phyloP scores from a whole-genome alignment of 2,888 invertebrate species.

The Ditula angustiorana region DNA sequence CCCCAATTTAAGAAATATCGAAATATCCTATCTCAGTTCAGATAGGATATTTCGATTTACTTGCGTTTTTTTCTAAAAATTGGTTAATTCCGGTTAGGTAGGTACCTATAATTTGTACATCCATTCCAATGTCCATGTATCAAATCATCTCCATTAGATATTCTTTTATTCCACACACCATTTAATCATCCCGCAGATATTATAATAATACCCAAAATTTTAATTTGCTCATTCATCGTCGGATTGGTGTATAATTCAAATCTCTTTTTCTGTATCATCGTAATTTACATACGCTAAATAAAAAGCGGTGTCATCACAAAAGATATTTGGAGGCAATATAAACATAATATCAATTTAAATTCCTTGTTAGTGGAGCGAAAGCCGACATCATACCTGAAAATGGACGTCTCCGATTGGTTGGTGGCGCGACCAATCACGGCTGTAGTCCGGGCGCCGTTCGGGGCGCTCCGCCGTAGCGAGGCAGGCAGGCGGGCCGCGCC shows the following conservation, averaged over 20 bases:
- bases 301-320: conserved; percentile 86
- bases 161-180: conserved; percentile 13
- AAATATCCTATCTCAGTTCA: too few relatives aligned
- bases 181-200: conserved; percentile 22
- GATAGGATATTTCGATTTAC: too few relatives aligned
- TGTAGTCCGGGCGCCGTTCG: conserved; percentile 41
- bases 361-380: conserved; percentile 85
- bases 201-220: conserved; percentile 65
- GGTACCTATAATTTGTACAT: too few relatives aligned
- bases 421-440: conserved; percentile 60
- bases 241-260: conserved; percentile 81
- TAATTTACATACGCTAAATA: conserved; percentile 85
- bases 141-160: not conserved
- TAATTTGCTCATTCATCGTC: conserved; percentile 77
- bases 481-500: conserved; percentile 58
- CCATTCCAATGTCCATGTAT: too few relatives aligned
- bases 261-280: conserved; percentile 81
- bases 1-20: too few relatives aligned
- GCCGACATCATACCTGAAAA: conserved; percentile 84
- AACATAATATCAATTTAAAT: conserved; percentile 86
- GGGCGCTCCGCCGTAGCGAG: conserved; percentile 48
- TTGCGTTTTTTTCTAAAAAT: too few relatives aligned
- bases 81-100: too few relatives aligned
- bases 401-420: conserved; percentile 63
- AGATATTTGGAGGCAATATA: conserved; percentile 86